Evolutionary conservation across 2,113 vertebrate genomes (phyloP).

Genomic region (Turnix velox): DNA sequence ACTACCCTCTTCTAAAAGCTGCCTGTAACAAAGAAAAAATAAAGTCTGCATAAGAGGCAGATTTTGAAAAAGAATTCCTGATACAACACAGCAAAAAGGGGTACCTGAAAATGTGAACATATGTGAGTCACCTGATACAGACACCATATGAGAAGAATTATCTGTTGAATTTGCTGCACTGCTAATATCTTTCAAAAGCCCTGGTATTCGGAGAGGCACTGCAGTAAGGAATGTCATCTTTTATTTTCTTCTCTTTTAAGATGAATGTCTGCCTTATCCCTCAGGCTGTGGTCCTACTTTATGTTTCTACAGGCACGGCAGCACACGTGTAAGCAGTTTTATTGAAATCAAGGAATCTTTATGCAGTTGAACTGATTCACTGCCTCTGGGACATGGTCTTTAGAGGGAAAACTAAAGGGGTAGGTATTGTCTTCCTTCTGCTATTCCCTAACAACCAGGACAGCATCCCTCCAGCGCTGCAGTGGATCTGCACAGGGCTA

Average conservation of each 20-base stretch:
- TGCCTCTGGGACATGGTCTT: neutral
- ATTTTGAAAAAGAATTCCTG: neutral
- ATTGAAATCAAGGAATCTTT: slow-evolving; percentile 2
- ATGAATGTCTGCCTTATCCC: neutral
- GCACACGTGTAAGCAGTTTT: slow-evolving; percentile 33
- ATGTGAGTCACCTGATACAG: slow-evolving; percentile 36
- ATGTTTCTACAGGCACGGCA: neutral
- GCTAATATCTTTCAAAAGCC: slow-evolving; percentile 16
- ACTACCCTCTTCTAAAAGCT: neutral
- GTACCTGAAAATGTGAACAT: slow-evolving; percentile 39
- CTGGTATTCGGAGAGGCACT: slow-evolving; percentile 25
- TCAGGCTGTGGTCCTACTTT: slow-evolving; percentile 12
- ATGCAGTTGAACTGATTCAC: neutral
- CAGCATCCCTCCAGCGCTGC: neutral
- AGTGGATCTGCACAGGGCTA: neutral
- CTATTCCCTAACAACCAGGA: neutral
- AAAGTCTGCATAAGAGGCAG: neutral
- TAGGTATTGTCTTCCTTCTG: neutral
- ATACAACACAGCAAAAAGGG: neutral
- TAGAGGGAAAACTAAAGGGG: neutral
- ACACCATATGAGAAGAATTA: slow-evolving; percentile 21
- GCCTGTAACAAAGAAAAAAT: neutral
- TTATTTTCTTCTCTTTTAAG: neutral
- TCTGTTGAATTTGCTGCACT: slow-evolving; percentile 3
- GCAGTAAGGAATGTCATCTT: slow-evolving; percentile 28